Percentiles rank a stretch among this genome's conserved stretches.
phyloP scores from a whole-genome alignment of 2,888 invertebrate species.

The Vanessa cardui region DNA sequence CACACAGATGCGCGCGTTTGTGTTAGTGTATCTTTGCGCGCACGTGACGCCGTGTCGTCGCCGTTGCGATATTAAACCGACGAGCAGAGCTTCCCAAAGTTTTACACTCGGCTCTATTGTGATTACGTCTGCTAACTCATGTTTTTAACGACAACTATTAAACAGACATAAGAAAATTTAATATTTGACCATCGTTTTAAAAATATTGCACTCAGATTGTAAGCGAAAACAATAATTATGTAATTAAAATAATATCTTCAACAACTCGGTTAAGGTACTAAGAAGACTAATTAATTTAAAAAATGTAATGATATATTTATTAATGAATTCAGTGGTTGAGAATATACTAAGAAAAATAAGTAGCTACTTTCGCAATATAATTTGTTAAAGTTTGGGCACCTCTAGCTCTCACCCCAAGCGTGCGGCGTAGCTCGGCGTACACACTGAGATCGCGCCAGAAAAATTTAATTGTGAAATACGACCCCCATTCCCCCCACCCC shows the following conservation, averaged over 20 bases:
- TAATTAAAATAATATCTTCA: too few species aligned
- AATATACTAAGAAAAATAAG: constrained; percentile 5
- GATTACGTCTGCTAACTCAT: neutral
- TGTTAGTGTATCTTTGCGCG: constrained; percentile 67
- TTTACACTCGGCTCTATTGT: neutral
- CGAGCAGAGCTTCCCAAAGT: constrained; percentile 48
- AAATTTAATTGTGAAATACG: constrained; percentile 81
- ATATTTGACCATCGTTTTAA: too few species aligned
- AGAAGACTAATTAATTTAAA: too few species aligned
- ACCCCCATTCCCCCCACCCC: constrained; percentile 48
- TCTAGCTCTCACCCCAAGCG: constrained; percentile 56
- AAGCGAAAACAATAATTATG: too few species aligned
- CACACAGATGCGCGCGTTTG: constrained; percentile 48
- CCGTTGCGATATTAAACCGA: constrained; percentile 75
- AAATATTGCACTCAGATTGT: too few species aligned
- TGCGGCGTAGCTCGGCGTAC: constrained; percentile 68
- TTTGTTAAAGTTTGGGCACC: constrained; percentile 54
- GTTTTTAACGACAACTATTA: neutral
- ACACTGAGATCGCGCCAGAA: constrained; percentile 76
- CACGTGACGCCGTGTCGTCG: constrained; percentile 75
- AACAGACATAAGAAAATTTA: neutral
- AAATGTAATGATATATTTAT: neutral
- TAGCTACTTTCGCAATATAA: neutral
- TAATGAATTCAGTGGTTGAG: neutral
- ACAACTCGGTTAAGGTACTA: too few species aligned